Evolutionary conservation across 2,888 invertebrate species (phyloP).

Genomic region (Drosophila quinaria): DNA sequence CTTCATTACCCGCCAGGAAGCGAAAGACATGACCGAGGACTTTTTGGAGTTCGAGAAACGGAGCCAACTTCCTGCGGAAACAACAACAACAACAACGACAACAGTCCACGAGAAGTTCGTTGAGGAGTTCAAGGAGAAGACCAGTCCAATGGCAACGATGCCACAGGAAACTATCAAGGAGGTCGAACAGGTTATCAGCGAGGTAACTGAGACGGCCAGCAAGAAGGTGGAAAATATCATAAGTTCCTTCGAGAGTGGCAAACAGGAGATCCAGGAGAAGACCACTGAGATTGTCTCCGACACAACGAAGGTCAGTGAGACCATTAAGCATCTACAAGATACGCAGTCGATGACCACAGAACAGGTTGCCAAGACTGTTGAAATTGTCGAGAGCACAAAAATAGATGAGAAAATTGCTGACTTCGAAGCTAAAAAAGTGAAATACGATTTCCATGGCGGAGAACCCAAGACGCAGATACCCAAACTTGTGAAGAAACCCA

Average conservation of each 20-base stretch:
- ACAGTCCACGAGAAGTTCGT: constrained; percentile 73
- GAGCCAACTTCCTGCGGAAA: constrained; percentile 68
- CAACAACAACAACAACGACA: constrained; percentile 46
- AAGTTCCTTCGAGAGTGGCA: constrained; percentile 69
- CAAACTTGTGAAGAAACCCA: constrained; percentile 53
- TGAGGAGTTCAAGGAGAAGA: constrained; percentile 77
- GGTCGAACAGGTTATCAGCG: constrained; percentile 67
- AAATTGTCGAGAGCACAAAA: constrained; percentile 62
- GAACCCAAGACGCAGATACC: constrained; percentile 75
- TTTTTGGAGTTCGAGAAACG: constrained; percentile 80
- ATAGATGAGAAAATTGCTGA: constrained; percentile 78
- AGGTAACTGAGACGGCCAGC: constrained; percentile 71
- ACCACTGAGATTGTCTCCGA: constrained; percentile 38
- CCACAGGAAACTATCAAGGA: constrained; percentile 63
- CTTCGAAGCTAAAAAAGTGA: constrained; percentile 76
- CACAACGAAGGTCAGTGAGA: constrained; percentile 68
- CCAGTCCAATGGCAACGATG: constrained; percentile 48
- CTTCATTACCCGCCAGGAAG: constrained; percentile 74
- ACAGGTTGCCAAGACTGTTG: constrained; percentile 47
- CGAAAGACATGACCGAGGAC: constrained; percentile 82
- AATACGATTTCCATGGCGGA: constrained; percentile 75
- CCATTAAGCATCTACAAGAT: constrained; percentile 69
- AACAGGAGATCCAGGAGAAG: constrained; percentile 48
- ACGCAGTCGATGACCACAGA: constrained; percentile 39
- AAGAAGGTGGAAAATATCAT: constrained; percentile 79